phyloP scores from a whole-genome alignment of 2,888 invertebrate genomes.

The Lagria hirta region DNA sequence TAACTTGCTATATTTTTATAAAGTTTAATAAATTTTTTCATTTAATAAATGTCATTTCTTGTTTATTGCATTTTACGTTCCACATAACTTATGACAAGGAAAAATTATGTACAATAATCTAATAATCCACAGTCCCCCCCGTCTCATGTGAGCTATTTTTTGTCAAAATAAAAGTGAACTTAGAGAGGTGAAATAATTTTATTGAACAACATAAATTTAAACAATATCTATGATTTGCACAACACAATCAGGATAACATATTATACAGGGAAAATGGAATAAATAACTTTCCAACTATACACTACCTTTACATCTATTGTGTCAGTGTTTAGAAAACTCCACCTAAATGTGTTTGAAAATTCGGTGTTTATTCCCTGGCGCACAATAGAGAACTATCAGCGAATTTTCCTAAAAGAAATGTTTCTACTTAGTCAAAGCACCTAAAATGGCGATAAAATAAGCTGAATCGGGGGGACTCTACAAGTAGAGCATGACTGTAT shows the following conservation, averaged over 20 bases:
- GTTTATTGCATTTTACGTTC: constrained; percentile 3
- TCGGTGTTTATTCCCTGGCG: constrained; percentile 45
- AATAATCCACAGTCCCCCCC: too few relatives aligned
- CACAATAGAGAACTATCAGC: constrained; percentile 47
- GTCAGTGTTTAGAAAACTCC: constrained; percentile 31
- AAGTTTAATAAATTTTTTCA: constrained; percentile 42
- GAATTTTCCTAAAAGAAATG: constrained; percentile 39
- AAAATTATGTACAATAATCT: constrained; percentile 3
- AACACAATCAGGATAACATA: constrained; percentile 51
- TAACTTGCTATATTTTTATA: too few relatives aligned
- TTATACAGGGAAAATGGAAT: constrained; percentile 51
- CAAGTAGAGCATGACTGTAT: constrained; percentile 24
- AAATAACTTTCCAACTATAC: constrained; percentile 48
- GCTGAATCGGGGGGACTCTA: constrained; percentile 21
- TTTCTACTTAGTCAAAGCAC: constrained; percentile 10
- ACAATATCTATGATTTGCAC: constrained; percentile 40
- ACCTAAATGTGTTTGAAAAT: constrained; percentile 28
- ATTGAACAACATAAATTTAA: constrained; percentile 50
- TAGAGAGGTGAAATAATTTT: constrained; percentile 53
- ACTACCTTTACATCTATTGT: constrained; percentile 37
- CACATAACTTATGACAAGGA: too few relatives aligned
- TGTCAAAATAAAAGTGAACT: constrained; percentile 11
- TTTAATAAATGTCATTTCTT: too few relatives aligned
- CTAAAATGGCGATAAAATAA: constrained; percentile 17
- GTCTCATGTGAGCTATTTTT: constrained; percentile 3